Evolutionary conservation across 2,113 vertebrate species (phyloP).

Genomic region (Diadophis punctatus): DNA sequence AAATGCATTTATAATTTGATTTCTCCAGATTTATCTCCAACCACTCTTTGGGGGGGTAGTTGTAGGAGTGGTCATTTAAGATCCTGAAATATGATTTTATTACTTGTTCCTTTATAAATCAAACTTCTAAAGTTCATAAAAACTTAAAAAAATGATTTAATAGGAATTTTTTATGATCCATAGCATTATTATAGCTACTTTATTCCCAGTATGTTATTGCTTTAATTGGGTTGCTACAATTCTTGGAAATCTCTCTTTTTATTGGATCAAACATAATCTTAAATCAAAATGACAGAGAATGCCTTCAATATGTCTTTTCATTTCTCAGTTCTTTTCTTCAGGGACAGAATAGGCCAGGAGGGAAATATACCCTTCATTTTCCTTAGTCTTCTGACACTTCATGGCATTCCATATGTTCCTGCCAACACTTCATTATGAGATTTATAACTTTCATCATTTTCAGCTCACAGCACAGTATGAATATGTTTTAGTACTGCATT

Average conservation of each 20-base stretch:
- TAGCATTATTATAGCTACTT: conserved; percentile 77
- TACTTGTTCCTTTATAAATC: conserved; percentile 70
- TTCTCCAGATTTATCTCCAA: conserved; percentile 68
- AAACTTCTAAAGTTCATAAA: conserved; percentile 80
- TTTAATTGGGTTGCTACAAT: conserved; percentile 77
- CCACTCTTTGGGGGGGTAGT: conserved; percentile 37
- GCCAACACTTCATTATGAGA: not conserved
- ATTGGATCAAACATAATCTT: conserved; percentile 60
- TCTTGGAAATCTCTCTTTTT: conserved; percentile 68
- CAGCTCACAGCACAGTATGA: not conserved
- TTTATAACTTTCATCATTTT: not conserved
- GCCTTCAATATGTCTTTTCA: conserved; percentile 59
- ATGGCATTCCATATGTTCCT: not conserved
- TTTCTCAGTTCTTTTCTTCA: conserved; percentile 40
- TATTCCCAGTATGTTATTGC: conserved; percentile 72
- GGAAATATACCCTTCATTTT: not conserved
- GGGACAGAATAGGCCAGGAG: not conserved
- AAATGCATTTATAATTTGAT: conserved; percentile 78
- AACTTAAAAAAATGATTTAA: conserved; percentile 82
- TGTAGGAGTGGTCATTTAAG: conserved; percentile 70
- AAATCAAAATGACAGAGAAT: conserved; percentile 68
- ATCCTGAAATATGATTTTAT: conserved; percentile 71
- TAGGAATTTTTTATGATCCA: conserved; percentile 78
- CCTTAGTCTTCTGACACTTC: not conserved
- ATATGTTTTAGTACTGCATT: not conserved